A percentile compares a stretch with the other conserved stretches of the same genome.
phyloP scores from a whole-genome alignment of 2,113 vertebrate species.

The Trematocara unimaculatum region DNA sequence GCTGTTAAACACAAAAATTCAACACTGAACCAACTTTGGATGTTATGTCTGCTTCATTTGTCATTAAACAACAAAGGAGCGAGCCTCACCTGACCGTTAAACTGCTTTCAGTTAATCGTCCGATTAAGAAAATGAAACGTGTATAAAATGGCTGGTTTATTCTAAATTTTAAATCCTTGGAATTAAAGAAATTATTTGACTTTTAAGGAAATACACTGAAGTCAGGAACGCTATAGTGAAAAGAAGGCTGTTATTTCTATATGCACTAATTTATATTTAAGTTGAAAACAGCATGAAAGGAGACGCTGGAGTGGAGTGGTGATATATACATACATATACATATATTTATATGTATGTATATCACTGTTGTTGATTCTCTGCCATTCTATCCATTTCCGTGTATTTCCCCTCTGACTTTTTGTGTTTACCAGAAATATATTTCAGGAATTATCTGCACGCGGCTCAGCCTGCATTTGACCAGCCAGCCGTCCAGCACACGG shows the following conservation, averaged over 20 bases:
- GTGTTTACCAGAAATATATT: neutral
- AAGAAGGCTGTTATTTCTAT: neutral
- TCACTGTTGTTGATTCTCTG: neutral
- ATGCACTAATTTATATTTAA: neutral
- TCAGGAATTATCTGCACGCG: neutral
- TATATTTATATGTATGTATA: neutral
- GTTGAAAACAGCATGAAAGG: neutral
- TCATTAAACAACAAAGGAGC: neutral
- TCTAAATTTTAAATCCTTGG: neutral
- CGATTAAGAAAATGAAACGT: neutral
- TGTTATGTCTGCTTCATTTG: neutral
- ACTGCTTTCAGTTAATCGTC: neutral
- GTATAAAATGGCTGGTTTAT: neutral
- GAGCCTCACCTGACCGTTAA: neutral
- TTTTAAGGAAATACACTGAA: neutral
- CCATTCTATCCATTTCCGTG: neutral
- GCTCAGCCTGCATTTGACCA: neutral
- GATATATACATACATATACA: neutral
- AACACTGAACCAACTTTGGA: neutral
- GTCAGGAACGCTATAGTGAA: neutral
- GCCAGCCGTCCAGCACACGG: rapidly evolving
- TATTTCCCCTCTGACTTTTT: neutral
- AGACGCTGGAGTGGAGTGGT: neutral
- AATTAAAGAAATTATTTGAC: neutral
- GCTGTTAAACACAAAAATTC: neutral